These are phyloP conservation scores for Cerastis rubricosa DNA, from an alignment of 2,888 invertebrate species.

Conservation along the genomic window DNA sequence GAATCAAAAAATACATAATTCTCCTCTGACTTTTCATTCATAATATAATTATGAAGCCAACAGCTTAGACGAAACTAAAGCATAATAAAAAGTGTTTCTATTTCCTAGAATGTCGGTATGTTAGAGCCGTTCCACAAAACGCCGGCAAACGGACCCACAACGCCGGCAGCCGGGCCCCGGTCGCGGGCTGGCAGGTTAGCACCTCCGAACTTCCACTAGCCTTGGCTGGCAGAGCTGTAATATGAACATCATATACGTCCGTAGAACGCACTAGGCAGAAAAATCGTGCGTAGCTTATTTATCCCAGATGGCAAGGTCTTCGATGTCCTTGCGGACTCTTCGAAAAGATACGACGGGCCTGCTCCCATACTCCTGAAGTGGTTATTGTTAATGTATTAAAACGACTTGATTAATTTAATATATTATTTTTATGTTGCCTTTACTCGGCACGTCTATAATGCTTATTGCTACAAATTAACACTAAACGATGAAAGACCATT, in stretches of 20 bases:
- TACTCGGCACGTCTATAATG: too few species aligned
- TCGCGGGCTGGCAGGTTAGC: background rate
- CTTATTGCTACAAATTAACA: too few species aligned
- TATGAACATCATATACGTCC: background rate
- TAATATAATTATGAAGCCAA: background rate
- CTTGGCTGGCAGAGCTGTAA: background rate
- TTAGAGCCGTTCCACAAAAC: background rate
- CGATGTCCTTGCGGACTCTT: background rate
- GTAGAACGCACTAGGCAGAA: background rate
- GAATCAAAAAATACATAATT: background rate
- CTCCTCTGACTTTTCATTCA: background rate
- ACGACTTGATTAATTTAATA: too few species aligned
- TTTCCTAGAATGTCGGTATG: background rate
- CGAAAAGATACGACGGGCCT: background rate
- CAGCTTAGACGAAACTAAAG: background rate
- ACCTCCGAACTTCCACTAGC: background rate
- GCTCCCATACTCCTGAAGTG: too few species aligned
- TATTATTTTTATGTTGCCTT: background rate
- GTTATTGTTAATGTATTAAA: too few species aligned
- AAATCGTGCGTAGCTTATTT: background rate
- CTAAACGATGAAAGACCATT: too few species aligned
- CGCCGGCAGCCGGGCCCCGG: background rate
- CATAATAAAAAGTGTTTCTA: conserved; percentile 5
- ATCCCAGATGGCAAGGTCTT: background rate
- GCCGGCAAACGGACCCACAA: background rate